Conservation (phyloP, 2,113 vertebrate genomes). For the Gambusia holbrooki region DNA sequence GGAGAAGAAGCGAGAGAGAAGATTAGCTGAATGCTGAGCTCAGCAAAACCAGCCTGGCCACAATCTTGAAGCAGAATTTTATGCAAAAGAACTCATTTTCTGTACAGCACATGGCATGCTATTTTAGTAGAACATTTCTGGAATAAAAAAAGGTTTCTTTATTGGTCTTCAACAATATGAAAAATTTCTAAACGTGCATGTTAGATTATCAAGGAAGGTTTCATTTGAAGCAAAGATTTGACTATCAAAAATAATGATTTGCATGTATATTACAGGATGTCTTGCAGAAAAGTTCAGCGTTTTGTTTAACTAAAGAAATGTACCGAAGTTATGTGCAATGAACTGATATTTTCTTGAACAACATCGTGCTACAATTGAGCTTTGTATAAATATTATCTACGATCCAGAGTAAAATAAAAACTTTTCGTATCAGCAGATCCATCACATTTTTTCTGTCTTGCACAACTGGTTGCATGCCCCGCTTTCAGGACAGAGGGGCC, state of each 20-base stretch:
- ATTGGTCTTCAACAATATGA: not conserved
- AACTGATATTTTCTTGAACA: too few relatives aligned
- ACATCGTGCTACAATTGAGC: slow-evolving; percentile 52
- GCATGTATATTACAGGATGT: not conserved
- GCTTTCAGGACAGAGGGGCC: slow-evolving; percentile 68
- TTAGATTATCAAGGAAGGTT: not conserved
- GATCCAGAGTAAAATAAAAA: slow-evolving; percentile 64
- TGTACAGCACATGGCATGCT: not conserved
- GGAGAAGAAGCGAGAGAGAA: not conserved
- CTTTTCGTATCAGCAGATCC: slow-evolving; percentile 74
- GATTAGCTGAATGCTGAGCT: not conserved
- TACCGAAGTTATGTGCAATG: too few relatives aligned
- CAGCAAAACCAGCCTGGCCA: too few relatives aligned
- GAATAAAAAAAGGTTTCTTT: not conserved
- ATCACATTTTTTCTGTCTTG: slow-evolving; percentile 75
- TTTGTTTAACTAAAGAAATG: not conserved
- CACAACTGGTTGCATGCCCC: slow-evolving; percentile 62
- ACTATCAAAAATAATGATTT: not conserved
- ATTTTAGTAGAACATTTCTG: not conserved
- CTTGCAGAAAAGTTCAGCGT: not conserved
- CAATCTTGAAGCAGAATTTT: too few relatives aligned
- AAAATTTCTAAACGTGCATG: not conserved
- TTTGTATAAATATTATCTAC: slow-evolving; percentile 63
- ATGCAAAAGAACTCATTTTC: not conserved
- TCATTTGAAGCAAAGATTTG: not conserved